Conservation (phyloP, 2,797 vertebrate genomes). For the Channa striata region DNA sequence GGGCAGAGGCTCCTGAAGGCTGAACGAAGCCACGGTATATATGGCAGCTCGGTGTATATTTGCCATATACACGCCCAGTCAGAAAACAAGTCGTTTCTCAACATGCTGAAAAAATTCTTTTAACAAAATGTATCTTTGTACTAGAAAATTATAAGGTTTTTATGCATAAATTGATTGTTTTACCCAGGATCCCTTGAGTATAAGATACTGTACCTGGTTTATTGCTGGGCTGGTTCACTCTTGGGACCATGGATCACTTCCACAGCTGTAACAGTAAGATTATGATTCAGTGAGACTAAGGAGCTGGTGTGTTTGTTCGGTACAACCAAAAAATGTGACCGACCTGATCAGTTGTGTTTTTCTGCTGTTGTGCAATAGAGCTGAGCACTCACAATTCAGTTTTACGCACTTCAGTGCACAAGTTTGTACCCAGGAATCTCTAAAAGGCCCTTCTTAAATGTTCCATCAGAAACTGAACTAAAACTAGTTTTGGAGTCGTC, state of each 20-base stretch:
- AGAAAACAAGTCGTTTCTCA: too few relatives aligned
- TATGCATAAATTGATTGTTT: not conserved
- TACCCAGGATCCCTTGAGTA: not conserved
- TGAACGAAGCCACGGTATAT: slow-evolving; percentile 9
- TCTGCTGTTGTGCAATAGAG: slow-evolving; percentile 42
- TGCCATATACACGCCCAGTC: too few relatives aligned
- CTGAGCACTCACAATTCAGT: not conserved
- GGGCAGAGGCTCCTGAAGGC: not conserved
- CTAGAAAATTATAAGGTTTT: too few relatives aligned
- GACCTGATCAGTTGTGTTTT: slow-evolving; percentile 36
- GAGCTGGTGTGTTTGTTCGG: slow-evolving; percentile 36
- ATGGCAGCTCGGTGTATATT: not conserved
- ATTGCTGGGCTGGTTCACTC: not conserved
- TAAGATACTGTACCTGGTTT: slow-evolving; percentile 5
- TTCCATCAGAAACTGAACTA: not conserved
- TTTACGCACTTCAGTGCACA: not conserved
- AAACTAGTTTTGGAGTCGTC: slow-evolving; percentile 23
- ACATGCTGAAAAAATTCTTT: too few relatives aligned
- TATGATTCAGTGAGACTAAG: slow-evolving; percentile 37
- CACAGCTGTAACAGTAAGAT: slow-evolving; percentile 36
- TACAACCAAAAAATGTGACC: slow-evolving; percentile 35
- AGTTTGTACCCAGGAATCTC: slow-evolving; percentile 2
- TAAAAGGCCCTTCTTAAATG: not conserved
- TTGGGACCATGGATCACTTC: slow-evolving; percentile 37
- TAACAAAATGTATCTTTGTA: too few relatives aligned